Percentiles rank a stretch among this genome's conserved stretches.
phyloP scores from a whole-genome alignment of 2,113 vertebrate genomes.

The Halcyon malimbica region DNA sequence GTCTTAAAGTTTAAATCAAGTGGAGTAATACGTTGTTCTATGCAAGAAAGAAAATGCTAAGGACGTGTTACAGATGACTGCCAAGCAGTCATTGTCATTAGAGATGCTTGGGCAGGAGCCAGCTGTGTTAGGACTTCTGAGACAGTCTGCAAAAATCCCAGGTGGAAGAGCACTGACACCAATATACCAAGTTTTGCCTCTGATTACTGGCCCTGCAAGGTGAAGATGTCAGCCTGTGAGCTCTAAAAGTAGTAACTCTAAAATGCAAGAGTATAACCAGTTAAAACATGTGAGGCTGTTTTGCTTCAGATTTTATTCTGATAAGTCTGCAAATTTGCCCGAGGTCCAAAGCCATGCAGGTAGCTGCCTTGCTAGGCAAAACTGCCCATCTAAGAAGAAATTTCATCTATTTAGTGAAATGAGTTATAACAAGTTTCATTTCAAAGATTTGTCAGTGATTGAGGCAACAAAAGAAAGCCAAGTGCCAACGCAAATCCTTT shows the following conservation, averaged over 20 bases:
- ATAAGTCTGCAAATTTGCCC: background rate
- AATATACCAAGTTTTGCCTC: background rate
- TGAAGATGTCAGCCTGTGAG: background rate
- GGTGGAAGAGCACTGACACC: background rate
- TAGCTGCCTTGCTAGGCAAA: background rate
- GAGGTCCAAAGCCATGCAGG: background rate
- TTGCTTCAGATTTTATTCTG: background rate
- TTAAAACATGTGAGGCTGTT: background rate
- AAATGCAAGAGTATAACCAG: background rate
- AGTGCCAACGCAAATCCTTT: background rate
- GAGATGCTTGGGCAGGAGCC: background rate
- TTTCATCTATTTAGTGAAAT: background rate
- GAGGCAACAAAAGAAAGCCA: background rate
- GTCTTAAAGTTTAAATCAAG: background rate
- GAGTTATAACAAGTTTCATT: background rate
- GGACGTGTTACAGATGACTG: background rate
- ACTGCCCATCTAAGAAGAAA: background rate
- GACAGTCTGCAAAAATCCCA: background rate
- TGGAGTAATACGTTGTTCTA: background rate
- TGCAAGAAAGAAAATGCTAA: background rate
- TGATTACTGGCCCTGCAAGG: background rate
- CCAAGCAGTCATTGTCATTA: background rate
- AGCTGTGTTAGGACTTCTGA: background rate
- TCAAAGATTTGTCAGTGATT: background rate
- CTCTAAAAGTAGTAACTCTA: background rate